phyloP scores from a whole-genome alignment of 2,797 vertebrate genomes.

The Anisognathus igniventris region DNA sequence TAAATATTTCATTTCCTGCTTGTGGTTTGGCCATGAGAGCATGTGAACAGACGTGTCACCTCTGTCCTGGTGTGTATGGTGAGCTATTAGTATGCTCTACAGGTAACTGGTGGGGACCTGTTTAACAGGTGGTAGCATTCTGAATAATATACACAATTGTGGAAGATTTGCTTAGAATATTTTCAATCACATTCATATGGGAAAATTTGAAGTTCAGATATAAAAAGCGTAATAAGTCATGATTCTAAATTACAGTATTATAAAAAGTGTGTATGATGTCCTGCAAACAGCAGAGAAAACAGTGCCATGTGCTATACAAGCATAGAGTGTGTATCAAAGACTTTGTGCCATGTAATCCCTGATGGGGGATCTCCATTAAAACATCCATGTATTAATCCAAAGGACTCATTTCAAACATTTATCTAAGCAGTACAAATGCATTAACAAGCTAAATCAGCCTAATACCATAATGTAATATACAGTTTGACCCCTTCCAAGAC shows the following conservation, averaged over 20 bases:
- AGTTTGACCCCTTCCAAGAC: slow-evolving; percentile 31
- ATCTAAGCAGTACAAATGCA: not conserved
- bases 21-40: not conserved
- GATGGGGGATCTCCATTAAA: not conserved
- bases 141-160: not conserved
- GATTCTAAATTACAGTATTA: not conserved
- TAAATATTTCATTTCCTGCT: not conserved
- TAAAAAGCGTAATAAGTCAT: not conserved
- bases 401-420: slow-evolving; percentile 3
- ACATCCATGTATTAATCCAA: not conserved
- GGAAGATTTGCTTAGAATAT: not conserved
- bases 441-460: slow-evolving; percentile 29
- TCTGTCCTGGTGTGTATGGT: not conserved
- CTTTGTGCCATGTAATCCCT: not conserved
- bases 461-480: slow-evolving; percentile 21
- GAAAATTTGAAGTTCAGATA: not conserved
- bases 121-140: not conserved
- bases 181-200: not conserved
- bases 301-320: not conserved
- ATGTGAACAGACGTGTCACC: not conserved
- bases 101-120: not conserved
- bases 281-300: not conserved
- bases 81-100: not conserved
- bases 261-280: not conserved
- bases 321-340: not conserved